Percentiles rank a stretch among this genome's conserved stretches.
Evolutionary conservation across 2,797 vertebrate genomes (phyloP).

Genomic region (Zalophus californianus): DNA sequence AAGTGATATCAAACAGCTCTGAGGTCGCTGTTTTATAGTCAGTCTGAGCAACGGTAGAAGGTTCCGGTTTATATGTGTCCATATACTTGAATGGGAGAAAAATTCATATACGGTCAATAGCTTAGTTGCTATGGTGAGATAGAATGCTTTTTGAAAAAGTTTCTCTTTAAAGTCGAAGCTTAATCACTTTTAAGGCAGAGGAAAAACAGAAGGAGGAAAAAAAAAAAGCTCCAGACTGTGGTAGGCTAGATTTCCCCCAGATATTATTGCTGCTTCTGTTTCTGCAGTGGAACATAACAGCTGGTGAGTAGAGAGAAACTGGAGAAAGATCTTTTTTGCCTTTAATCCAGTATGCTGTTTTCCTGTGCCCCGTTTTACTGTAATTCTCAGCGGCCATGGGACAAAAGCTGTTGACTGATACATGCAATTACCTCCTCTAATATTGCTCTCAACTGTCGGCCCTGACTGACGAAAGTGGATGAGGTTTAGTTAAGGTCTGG

Average conservation of each 20-base stretch:
- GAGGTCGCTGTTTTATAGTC: constrained; percentile 82
- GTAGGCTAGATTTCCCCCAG: constrained; percentile 87
- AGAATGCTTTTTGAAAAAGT: constrained; percentile 85
- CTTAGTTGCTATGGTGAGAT: constrained; percentile 86
- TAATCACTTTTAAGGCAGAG: constrained; percentile 84
- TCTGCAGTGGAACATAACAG: constrained; percentile 88
- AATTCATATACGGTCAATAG: constrained; percentile 85
- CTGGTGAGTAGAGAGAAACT: constrained; percentile 91
- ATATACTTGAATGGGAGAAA: constrained; percentile 80
- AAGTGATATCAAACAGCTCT: constrained; percentile 86
- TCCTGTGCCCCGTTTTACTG: constrained; percentile 90
- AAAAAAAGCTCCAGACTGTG: constrained; percentile 65
- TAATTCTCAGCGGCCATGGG: constrained; percentile 89
- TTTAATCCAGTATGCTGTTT: constrained; percentile 89
- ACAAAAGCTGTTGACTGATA: constrained; percentile 94
- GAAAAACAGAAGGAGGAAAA: constrained; percentile 38
- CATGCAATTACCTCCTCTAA: constrained; percentile 93
- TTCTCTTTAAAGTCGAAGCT: constrained; percentile 88
- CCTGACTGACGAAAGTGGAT: constrained; percentile 90
- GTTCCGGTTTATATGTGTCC: constrained; percentile 57
- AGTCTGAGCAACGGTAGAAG: constrained; percentile 65
- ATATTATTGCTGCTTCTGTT: constrained; percentile 87
- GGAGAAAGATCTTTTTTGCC: constrained; percentile 88
- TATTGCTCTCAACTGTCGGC: constrained; percentile 92
- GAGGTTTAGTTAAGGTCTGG: constrained; percentile 91